Evolutionary conservation across 2,797 vertebrate genomes (phyloP).

Genomic region (Oreochromis mossambicus): DNA sequence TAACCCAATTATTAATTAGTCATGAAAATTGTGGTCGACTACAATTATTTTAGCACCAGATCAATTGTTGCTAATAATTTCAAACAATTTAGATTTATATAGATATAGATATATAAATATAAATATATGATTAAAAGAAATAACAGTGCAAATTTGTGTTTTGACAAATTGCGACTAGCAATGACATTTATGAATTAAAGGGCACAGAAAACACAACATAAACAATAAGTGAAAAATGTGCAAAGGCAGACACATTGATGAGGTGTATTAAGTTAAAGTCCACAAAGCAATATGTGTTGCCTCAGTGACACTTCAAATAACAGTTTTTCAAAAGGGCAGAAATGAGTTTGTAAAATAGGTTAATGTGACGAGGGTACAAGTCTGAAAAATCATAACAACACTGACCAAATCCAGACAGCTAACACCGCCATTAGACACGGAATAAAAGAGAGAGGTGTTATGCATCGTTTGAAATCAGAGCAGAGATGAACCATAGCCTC

Average conservation of each 20-base stretch:
- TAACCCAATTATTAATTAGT: not conserved
- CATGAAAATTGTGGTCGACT: not conserved
- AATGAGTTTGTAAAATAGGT: not conserved
- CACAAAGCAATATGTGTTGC: not conserved
- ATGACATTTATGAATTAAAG: not conserved
- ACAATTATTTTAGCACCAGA: not conserved
- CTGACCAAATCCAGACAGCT: not conserved
- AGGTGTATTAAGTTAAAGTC: not conserved
- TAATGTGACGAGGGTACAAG: not conserved
- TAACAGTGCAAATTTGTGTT: not conserved
- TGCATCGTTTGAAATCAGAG: not conserved
- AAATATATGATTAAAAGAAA: not conserved
- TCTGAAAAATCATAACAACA: not conserved
- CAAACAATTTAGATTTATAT: not conserved
- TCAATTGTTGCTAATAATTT: not conserved
- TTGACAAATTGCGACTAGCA: not conserved
- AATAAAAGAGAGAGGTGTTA: not conserved
- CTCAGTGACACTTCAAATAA: not conserved
- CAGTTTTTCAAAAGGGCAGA: not conserved
- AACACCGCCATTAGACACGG: not conserved
- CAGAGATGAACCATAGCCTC: not conserved
- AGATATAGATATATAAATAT: not conserved
- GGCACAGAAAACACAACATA: not conserved
- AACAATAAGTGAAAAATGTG: not conserved
- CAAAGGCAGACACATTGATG: not conserved